phyloP scores from a whole-genome alignment of 2,113 vertebrate genomes.

The Brachyhypopomus occidentalis region DNA sequence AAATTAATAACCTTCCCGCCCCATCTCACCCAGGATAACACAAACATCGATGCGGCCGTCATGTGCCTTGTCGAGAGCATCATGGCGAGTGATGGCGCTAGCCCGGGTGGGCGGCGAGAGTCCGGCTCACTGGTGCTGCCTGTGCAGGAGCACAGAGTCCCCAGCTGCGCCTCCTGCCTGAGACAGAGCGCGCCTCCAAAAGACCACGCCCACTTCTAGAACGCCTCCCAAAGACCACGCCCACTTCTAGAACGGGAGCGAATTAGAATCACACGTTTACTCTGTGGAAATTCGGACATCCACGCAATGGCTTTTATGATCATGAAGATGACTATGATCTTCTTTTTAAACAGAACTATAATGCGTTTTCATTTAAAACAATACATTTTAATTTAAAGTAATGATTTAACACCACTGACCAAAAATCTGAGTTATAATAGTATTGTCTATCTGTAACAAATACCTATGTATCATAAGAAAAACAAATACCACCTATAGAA shows the following conservation, averaged over 20 bases:
- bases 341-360: too few species aligned
- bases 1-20: background rate
- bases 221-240: slow-evolving; percentile 40
- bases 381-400: too few species aligned
- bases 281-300: background rate
- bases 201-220: slow-evolving; percentile 37
- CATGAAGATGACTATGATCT: too few species aligned
- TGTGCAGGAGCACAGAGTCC: slow-evolving; percentile 53
- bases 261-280: background rate
- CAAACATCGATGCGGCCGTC: slow-evolving; percentile 77
- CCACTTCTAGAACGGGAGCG: slow-evolving; percentile 9
- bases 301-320: too few species aligned
- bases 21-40: slow-evolving; percentile 71
- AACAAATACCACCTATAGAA: background rate
- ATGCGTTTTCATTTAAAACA: too few species aligned
- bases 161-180: slow-evolving; percentile 63
- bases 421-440: too few species aligned
- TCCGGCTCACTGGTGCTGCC: slow-evolving; percentile 67
- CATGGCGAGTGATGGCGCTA: slow-evolving; percentile 65
- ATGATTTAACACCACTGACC: too few species aligned
- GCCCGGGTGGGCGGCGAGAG: slow-evolving; percentile 36
- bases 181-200: slow-evolving; percentile 34
- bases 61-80: slow-evolving; percentile 74
- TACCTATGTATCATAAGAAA: background rate
- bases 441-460: background rate